A percentile compares a stretch with the other conserved stretches of the same genome.
Conservation (phyloP, 2,888 invertebrate genomes). For the Dascillus cervinus region DNA sequence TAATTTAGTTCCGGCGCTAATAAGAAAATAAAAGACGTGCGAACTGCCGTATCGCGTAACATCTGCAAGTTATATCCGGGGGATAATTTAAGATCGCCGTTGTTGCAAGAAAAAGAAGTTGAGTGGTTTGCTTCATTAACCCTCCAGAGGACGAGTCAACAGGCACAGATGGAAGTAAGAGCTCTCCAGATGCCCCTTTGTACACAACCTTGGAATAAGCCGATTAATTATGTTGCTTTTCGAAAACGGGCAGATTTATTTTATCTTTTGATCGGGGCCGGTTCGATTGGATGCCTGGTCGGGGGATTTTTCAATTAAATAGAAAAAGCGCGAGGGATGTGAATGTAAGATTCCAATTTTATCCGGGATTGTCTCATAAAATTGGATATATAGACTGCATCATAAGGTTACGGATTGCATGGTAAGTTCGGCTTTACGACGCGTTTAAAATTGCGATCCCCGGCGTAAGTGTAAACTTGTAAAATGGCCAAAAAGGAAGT, state of each 20-base stretch:
- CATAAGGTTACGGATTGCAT: slow-evolving; percentile 11
- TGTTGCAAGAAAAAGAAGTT: slow-evolving; percentile 6
- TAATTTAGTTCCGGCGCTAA: no score
- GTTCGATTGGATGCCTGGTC: no score
- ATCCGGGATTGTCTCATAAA: slow-evolving; percentile 13
- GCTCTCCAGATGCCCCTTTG: slow-evolving; percentile 20
- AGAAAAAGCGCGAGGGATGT: slow-evolving; percentile 7
- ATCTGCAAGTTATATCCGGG: slow-evolving; percentile 10
- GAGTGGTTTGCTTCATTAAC: slow-evolving; percentile 13
- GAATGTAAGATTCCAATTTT: slow-evolving; percentile 14
- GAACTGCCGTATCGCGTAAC: slow-evolving; percentile 11
- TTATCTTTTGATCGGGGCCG: no score
- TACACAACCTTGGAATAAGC: no score
- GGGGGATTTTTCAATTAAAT: slow-evolving; percentile 14
- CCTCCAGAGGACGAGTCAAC: slow-evolving; percentile 15
- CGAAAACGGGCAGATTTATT: no score
- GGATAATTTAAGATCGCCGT: no score
- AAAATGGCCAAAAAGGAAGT: no score
- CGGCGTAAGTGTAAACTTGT: no score
- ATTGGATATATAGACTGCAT: slow-evolving; percentile 13
- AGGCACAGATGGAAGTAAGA: slow-evolving; percentile 21
- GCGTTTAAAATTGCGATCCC: slow-evolving; percentile 3
- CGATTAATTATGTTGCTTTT: no score
- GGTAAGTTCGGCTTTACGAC: slow-evolving; percentile 9
- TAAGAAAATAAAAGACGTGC: slow-evolving; percentile 4